Conservation (phyloP, 2,888 invertebrate species). For the Erebia aethiops region DNA sequence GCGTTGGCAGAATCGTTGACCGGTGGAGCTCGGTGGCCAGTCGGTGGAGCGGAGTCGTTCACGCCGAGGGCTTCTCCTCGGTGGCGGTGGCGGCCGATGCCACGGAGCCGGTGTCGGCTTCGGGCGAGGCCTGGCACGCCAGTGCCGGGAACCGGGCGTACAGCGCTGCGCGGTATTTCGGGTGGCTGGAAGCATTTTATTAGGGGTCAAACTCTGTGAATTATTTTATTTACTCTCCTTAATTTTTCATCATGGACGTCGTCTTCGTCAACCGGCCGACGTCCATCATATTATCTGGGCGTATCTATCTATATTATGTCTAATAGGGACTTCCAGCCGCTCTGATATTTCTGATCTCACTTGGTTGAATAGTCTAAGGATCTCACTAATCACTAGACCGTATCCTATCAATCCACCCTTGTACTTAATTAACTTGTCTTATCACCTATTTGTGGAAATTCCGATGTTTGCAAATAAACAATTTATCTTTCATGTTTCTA, state of each 20-base stretch:
- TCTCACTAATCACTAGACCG: too few relatives aligned
- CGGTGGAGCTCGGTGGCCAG: conserved; percentile 34
- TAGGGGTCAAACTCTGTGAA: background rate
- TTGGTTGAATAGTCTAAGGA: too few relatives aligned
- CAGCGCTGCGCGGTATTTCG: conserved; percentile 90
- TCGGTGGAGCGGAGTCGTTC: conserved; percentile 47
- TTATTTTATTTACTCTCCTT: background rate
- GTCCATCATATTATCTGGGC: too few relatives aligned
- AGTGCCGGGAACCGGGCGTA: conserved; percentile 90
- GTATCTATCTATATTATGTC: too few relatives aligned
- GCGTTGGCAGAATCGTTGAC: conserved; percentile 66
- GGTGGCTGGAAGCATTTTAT: conserved; percentile 83
- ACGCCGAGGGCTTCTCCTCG: conserved; percentile 86
- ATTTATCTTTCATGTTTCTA: background rate
- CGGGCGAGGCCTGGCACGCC: conserved; percentile 84
- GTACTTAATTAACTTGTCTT: too few relatives aligned
- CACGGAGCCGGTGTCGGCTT: conserved; percentile 84
- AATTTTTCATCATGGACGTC: background rate
- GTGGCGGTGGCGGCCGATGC: conserved; percentile 87
- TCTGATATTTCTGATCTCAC: too few relatives aligned
- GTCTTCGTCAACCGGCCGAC: too few relatives aligned
- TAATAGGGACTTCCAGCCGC: too few relatives aligned
- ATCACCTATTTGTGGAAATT: too few relatives aligned
- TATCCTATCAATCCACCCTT: too few relatives aligned
- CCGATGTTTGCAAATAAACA: too few relatives aligned